Evolutionary conservation across 2,888 invertebrate genomes (phyloP).

Genomic region (Drosophila mimica): DNA sequence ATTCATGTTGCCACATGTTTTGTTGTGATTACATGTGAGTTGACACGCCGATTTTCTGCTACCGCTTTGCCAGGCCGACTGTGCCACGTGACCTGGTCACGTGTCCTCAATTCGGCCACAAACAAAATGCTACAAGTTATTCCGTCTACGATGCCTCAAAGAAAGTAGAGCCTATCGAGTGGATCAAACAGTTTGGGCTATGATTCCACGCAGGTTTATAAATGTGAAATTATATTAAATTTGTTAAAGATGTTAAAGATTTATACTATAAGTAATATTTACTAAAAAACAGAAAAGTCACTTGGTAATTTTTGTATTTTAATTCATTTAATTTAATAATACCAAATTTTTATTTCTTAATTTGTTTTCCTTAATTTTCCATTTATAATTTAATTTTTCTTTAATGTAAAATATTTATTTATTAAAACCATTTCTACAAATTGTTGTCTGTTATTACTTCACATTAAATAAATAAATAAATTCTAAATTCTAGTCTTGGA

Average conservation of each 20-base stretch:
- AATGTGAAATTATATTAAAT: neutral
- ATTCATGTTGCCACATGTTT: slow-evolving; percentile 63
- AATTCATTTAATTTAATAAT: neutral
- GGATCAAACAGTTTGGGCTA: neutral
- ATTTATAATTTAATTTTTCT: neutral
- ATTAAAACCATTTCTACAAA: neutral
- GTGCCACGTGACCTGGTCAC: slow-evolving; percentile 81
- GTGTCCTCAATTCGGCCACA: slow-evolving; percentile 77
- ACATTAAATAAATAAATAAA: neutral
- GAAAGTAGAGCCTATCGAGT: neutral
- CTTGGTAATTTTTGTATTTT: neutral
- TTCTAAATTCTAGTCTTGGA: neutral
- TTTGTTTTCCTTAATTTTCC: neutral
- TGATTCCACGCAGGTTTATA: too few species aligned
- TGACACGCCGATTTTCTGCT: slow-evolving; percentile 64
- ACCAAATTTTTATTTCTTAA: neutral
- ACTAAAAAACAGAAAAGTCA: neutral
- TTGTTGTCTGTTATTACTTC: neutral
- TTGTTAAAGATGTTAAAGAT: too few species aligned
- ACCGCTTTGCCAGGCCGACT: slow-evolving; percentile 18
- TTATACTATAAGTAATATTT: neutral
- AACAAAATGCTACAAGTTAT: slow-evolving; percentile 63
- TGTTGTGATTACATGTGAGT: slow-evolving; percentile 77
- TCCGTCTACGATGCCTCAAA: neutral
- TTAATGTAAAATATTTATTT: neutral